Conservation (phyloP, 1,140 invertebrate species). For the Ostrea denselamellosa region DNA sequence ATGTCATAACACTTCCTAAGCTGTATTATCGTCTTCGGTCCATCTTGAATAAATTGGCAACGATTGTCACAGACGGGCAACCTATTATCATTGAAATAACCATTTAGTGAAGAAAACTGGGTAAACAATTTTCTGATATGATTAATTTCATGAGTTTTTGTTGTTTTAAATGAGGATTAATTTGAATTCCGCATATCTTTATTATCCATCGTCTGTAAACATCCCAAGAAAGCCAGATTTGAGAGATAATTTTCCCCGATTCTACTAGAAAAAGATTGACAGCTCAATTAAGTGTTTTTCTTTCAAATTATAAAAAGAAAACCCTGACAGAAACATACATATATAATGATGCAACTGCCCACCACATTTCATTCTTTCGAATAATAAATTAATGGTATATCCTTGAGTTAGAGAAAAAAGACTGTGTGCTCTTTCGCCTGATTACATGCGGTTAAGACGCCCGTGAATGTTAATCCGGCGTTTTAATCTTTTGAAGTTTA, state of each 20-base stretch:
- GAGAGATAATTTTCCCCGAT: conserved; percentile 35
- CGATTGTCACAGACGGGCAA: conserved; percentile 38
- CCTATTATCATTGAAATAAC: conserved; percentile 50
- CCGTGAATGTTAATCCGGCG: background rate
- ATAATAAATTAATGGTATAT: background rate
- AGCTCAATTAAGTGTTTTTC: conserved; percentile 9
- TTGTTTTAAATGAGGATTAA: conserved; percentile 53
- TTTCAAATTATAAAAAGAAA: background rate
- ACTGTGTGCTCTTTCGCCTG: background rate
- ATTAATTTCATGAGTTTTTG: conserved; percentile 49
- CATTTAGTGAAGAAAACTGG: conserved; percentile 38
- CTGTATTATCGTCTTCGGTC: conserved; percentile 45
- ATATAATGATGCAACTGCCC: conserved; percentile 6
- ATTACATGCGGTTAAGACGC: conserved; percentile 25
- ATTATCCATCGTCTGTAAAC: conserved; percentile 49
- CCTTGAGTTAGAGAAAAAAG: background rate
- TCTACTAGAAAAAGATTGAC: conserved; percentile 14
- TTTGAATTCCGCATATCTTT: conserved; percentile 52
- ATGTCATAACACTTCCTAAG: conserved; percentile 37
- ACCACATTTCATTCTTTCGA: background rate
- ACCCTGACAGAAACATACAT: background rate
- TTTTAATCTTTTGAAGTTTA: conserved; percentile 40
- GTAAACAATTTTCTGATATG: conserved; percentile 49
- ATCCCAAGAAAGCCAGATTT: conserved; percentile 42
- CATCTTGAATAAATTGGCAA: conserved; percentile 36